Conservation (phyloP, 2,888 invertebrate species). For the Melieria picta region DNA sequence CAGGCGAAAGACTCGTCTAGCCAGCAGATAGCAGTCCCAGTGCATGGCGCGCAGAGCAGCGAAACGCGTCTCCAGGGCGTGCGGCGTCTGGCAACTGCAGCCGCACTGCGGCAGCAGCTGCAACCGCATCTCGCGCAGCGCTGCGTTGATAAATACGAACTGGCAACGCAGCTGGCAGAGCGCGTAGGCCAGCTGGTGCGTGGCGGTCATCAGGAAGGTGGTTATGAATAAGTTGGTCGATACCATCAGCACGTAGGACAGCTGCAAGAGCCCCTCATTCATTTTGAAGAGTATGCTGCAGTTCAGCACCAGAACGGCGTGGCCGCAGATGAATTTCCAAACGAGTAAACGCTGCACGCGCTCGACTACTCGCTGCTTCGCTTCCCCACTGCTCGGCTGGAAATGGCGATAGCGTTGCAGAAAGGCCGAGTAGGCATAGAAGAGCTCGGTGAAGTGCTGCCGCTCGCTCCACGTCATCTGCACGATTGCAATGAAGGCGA, state of each 20-base stretch:
- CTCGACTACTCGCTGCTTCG: too few species aligned
- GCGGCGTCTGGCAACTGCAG: neutral
- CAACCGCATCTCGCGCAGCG: neutral
- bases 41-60: neutral
- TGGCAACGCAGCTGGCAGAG: neutral
- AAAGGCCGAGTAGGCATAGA: neutral
- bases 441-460: too few species aligned
- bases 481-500: too few species aligned
- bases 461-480: too few species aligned
- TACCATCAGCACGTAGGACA: too few species aligned
- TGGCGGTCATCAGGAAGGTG: neutral
- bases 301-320: neutral
- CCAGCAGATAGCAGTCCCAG: neutral
- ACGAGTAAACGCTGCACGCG: neutral
- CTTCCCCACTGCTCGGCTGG: neutral
- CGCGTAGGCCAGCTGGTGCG: neutral
- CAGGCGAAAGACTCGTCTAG: neutral
- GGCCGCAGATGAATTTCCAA: neutral
- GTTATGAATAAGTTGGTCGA: neutral
- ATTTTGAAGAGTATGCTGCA: too few species aligned
- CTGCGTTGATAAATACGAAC: neutral
- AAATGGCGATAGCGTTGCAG: neutral
- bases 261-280: too few species aligned
- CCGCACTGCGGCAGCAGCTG: neutral
- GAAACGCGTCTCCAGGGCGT: neutral